Evolutionary conservation across 2,113 vertebrate genomes (phyloP).

Genomic region (Trinectes maculatus): DNA sequence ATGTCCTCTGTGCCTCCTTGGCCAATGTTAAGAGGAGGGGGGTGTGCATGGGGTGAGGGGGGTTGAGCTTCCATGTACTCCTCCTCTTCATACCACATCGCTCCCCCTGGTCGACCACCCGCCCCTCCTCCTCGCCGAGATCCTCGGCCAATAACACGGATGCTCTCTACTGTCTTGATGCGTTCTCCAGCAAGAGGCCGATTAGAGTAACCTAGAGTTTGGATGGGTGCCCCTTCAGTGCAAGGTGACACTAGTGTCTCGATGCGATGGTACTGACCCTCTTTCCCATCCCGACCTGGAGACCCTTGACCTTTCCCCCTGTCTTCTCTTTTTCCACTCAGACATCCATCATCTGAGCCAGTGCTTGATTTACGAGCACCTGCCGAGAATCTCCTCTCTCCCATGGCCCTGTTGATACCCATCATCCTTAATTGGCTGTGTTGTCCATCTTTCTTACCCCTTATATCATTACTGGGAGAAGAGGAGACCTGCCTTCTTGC

Average conservation of each 20-base stretch:
- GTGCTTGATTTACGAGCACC: conserved; percentile 67
- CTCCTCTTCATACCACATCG: conserved; percentile 82
- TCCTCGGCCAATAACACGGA: conserved; percentile 89
- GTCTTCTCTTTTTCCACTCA: conserved; percentile 56
- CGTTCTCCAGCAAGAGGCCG: conserved; percentile 88
- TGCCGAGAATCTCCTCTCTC: conserved; percentile 62
- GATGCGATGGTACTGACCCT: conserved; percentile 90
- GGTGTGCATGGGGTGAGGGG: conserved; percentile 42
- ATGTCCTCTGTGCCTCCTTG: conserved; percentile 64
- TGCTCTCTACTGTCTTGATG: conserved; percentile 95
- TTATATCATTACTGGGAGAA: conserved; percentile 81
- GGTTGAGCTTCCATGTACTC: conserved; percentile 79
- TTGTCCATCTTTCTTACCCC: conserved; percentile 69
- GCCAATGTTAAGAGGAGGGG: conserved; percentile 78
- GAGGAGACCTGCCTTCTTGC: conserved; percentile 81
- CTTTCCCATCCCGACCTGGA: conserved; percentile 45
- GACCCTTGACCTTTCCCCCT: conserved; percentile 54
- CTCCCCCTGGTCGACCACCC: conserved; percentile 62
- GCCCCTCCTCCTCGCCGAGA: conserved; percentile 81
- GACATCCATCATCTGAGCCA: conserved; percentile 64
- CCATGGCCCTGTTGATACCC: conserved; percentile 50
- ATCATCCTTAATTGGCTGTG: conserved; percentile 43
- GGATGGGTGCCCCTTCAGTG: conserved; percentile 90
- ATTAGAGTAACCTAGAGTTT: conserved; percentile 88
- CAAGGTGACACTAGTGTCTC: conserved; percentile 92